Evolutionary conservation across 92 coral and sea anemone genomes (phyloP).

Genomic region (Micromussa lordhowensis): DNA sequence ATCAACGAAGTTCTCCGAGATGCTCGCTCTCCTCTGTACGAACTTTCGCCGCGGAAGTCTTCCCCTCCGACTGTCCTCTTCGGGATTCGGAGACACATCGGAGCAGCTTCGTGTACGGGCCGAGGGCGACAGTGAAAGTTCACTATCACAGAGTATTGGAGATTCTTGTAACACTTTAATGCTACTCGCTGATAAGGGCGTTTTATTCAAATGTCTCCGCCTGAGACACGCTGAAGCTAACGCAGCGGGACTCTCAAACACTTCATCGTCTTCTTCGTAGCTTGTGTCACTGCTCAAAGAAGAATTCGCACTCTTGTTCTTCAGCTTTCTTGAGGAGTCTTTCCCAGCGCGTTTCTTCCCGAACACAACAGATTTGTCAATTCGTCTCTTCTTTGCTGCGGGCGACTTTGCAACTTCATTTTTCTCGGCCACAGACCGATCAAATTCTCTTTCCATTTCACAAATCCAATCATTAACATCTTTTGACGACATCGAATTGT

Average conservation of each 20-base stretch:
- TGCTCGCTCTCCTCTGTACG: background rate
- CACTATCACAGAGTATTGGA: conserved; percentile 69
- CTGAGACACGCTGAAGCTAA: conserved; percentile 34
- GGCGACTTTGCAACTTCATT: conserved; percentile 22
- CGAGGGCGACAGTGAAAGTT: conserved; percentile 11
- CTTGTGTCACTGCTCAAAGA: conserved; percentile 54
- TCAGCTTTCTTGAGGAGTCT: conserved; percentile 5
- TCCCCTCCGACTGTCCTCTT: background rate
- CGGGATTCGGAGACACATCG: background rate
- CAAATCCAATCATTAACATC: conserved; percentile 67
- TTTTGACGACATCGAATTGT: conserved; percentile 64
- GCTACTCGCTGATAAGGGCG: conserved; percentile 85
- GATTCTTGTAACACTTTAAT: conserved; percentile 88
- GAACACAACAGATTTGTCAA: conserved; percentile 71
- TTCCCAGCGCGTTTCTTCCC: conserved; percentile 38
- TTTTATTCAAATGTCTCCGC: conserved; percentile 56
- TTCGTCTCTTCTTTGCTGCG: conserved; percentile 51
- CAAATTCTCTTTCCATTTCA: conserved; percentile 42
- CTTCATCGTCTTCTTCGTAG: conserved; percentile 71
- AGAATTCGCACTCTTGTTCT: conserved; percentile 17
- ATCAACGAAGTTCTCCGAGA: background rate
- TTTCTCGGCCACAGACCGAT: conserved; percentile 10
- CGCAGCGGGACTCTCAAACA: conserved; percentile 59
- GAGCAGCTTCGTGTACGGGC: background rate
- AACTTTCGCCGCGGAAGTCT: conserved; percentile 13